phyloP scores from a whole-genome alignment of 2,797 vertebrate genomes.

The Neosalanx taihuensis region DNA sequence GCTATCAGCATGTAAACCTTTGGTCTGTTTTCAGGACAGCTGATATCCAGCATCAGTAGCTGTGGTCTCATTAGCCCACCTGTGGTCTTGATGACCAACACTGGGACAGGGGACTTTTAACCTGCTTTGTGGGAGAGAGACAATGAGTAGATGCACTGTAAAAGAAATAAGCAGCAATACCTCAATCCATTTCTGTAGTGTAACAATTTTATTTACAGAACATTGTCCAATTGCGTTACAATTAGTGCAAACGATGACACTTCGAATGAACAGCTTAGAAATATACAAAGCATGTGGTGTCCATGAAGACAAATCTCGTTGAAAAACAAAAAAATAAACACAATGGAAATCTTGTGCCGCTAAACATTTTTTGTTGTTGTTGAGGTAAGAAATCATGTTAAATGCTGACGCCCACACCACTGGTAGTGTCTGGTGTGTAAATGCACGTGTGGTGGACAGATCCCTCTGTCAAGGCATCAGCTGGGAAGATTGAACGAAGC shows the following conservation, averaged over 20 bases:
- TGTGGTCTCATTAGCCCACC: too few species aligned
- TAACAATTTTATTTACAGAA: constrained; percentile 75
- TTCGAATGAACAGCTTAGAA: constrained; percentile 72
- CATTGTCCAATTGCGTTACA: constrained; percentile 73
- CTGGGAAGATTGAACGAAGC: constrained; percentile 54
- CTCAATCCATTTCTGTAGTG: constrained; percentile 37
- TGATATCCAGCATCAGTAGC: too few species aligned
- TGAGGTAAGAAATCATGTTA: constrained; percentile 69
- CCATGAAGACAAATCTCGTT: constrained; percentile 58
- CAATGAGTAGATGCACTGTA: too few species aligned
- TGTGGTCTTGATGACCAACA: too few species aligned
- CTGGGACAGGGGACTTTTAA: too few species aligned
- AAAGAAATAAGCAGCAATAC: too few species aligned
- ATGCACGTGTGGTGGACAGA: constrained; percentile 63
- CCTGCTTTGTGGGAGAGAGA: too few species aligned
- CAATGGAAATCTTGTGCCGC: constrained; percentile 34
- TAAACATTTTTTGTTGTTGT: constrained; percentile 23
- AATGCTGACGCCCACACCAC: constrained; percentile 54
- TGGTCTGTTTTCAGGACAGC: too few species aligned
- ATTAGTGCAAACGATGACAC: constrained; percentile 77
- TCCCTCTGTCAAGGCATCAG: constrained; percentile 65
- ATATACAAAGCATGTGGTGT: constrained; percentile 70
- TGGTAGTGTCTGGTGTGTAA: constrained; percentile 50
- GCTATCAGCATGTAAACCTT: too few species aligned
- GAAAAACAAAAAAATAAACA: constrained; percentile 61